These are phyloP conservation scores for Cyclopterus lumpus DNA, from an alignment of 2,797 vertebrate genomes.

Conservation along the genomic window DNA sequence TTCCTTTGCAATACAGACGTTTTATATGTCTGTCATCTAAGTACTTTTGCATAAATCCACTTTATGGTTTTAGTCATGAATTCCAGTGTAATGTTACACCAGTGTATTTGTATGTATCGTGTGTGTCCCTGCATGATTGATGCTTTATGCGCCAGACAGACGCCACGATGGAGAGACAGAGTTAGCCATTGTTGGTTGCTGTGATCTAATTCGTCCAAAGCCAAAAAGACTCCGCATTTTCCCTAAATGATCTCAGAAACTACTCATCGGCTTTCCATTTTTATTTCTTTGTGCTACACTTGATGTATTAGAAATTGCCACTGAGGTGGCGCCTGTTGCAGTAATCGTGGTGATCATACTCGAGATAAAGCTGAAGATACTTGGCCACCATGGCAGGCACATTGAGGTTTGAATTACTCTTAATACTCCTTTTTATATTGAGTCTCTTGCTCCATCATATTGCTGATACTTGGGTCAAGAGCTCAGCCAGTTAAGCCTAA, in stretches of 20 bases:
- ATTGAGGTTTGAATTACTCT: conserved; percentile 21
- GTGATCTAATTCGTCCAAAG: conserved; percentile 29
- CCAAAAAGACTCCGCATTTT: conserved; percentile 24
- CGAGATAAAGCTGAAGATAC: conserved; percentile 28
- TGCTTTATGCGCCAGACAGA: conserved; percentile 30
- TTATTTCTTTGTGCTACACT: neutral
- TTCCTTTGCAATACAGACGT: conserved; percentile 7
- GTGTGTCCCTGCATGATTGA: conserved; percentile 50
- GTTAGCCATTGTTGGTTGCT: conserved; percentile 20
- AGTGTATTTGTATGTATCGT: conserved; percentile 11
- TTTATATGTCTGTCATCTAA: conserved; percentile 1
- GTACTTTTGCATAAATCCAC: conserved; percentile 19
- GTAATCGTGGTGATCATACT: conserved; percentile 33
- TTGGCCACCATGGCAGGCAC: conserved; percentile 25
- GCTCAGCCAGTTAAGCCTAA: conserved; percentile 16
- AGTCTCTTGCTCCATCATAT: conserved; percentile 3
- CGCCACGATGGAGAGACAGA: conserved; percentile 24
- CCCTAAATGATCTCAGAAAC: conserved; percentile 25
- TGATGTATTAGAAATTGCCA: conserved; percentile 37
- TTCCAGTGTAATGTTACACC: conserved; percentile 48
- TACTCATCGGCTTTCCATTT: conserved; percentile 3
- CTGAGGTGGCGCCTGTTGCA: conserved; percentile 2
- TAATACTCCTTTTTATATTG: conserved; percentile 24
- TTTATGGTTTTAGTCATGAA: conserved; percentile 10
- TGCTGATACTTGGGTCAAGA: conserved; percentile 17